Evolutionary conservation across 53 echinoderm and acorn worm species (phyloP), one percentile per base, ranked within the genome.

Genomic region (Apostichopus leukothele): DNA sequence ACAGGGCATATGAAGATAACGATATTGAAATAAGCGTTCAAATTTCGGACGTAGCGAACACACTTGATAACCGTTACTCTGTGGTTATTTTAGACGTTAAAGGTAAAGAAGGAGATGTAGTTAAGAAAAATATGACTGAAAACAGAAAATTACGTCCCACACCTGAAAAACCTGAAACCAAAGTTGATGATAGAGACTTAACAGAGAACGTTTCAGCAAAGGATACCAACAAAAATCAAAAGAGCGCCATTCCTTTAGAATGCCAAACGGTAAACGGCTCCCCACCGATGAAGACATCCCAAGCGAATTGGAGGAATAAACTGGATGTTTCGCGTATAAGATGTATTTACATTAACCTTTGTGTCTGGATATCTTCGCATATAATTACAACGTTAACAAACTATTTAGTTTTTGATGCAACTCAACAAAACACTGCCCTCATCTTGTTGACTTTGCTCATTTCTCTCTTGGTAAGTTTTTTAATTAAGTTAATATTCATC

Each of bases 1-100:
- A 18, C 71, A 71, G 71, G 20, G 13, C 18, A 18, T 16, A 53
- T 18, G 16, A 52, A 19, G 81, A 81, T 18, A 81, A 20, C 51
- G 81, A 81, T 55, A 55, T 81, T 19, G 81, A 81, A 81, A 55
- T 81, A 14, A 81, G 59, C 21, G 81, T 81, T 6, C 81, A 81
- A 19, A 81, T 81, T 18, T 81, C 81, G n/a, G 55, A 81, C 55
- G 12, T 57, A 7, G 19, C 81, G 7, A 59, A 81, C 25, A 81
- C 81, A 6, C 59, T 81, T 14, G n/a, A 81, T 22, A 81, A 81
- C 23, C 81, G 81, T 9, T 81, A 54, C 23, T 81, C 81, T 6
- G 81, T 81, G 59, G 81, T 81, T 10, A 52, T 81, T 19, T 54
- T 81, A 53, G 81, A 81, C 55, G 52, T 81, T 6, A 81, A 81